Base-by-base conservation (phyloP, 2,888 invertebrate species). In the Drosophila algonquin region DNA sequence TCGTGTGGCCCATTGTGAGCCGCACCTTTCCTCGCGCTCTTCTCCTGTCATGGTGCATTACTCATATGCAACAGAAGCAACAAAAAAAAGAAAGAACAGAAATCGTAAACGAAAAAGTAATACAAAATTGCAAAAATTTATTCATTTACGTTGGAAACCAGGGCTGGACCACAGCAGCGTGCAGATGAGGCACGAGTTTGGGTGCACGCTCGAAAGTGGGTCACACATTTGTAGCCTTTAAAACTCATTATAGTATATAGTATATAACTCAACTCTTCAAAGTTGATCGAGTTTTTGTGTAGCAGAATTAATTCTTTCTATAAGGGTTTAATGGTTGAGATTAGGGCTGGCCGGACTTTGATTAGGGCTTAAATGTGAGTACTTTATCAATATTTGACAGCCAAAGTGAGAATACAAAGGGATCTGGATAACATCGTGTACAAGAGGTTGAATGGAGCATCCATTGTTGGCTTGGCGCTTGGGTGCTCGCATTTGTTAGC, bases 1-100 rank as follows among this genome's bases (percentile, higher is more conserved):
- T 73, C 79, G 85, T 80, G 85, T 82, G 68, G 82, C 82, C 84
- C 82, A 79, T 80, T 79, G 77, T 76, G 84, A 79, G 82, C 79
- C 77, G 79, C 81, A 77, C 84, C 83, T 83, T 74, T 62, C 69
- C 69, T 58, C 69, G 54, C 32, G 56, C 57, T 8, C 40, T 14
- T 16, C 51, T 48, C 44, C 65, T 60, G 64, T 64, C 73, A 68
- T 61, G 75, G 76, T 77, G 76, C 83, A 82, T 83, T 82, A 85
- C 83, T 84, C 85, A 82, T 81, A 84, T 76, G 71, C 72, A 77
- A 57, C 75, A 79, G 58, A 70, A 80, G 51, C 46, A 54, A 32
- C 53, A 48, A 21, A 24, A 24, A 44, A 56, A 70, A 60, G 57
- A 65, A 68, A 65, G 58, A 57, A 47, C 30, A 61, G 54, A 50